These are phyloP conservation scores for Ianthella basta DNA, from an alignment of 37 sponge, comb jelly and placozoan genomes.

Conservation along the genomic window DNA sequence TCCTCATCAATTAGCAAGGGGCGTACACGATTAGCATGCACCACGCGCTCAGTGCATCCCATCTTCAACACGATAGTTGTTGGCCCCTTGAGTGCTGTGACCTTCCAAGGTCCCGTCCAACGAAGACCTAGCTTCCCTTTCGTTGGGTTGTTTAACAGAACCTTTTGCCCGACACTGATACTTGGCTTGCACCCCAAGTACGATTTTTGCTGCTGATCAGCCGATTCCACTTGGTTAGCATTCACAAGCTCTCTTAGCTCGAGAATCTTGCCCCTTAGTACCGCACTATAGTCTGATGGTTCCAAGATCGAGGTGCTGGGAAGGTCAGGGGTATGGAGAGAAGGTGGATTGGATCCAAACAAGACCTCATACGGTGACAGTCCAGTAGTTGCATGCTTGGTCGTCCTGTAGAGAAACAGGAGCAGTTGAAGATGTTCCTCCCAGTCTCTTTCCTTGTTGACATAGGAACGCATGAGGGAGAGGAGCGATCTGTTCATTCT, in stretches of 20 bases:
- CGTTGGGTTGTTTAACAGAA: neutral
- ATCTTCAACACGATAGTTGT: neutral
- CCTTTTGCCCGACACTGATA: neutral
- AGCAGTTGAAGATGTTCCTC: constrained; percentile 22
- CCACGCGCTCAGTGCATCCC: neutral
- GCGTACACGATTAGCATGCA: constrained; percentile 15
- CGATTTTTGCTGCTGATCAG: neutral
- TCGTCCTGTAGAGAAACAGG: constrained; percentile 23
- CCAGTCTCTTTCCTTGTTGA: neutral
- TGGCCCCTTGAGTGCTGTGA: neutral
- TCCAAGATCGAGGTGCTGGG: neutral
- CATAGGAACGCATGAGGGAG: neutral
- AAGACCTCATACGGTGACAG: constrained; percentile 25
- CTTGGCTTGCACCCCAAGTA: neutral
- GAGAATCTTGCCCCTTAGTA: neutral
- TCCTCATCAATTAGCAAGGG: neutral
- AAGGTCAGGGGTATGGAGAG: neutral
- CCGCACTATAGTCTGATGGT: neutral
- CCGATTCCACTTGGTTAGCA: constrained; percentile 1
- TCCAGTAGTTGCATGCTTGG: constrained; percentile 25
- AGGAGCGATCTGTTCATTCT: constrained; percentile 1
- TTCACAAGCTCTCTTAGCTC: neutral
- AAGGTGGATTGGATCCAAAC: constrained; percentile 30
- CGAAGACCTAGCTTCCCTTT: constrained; percentile 6
- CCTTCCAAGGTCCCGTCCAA: constrained; percentile 15